A percentile compares a stretch with the other conserved stretches of the same genome.
Conservation (phyloP, 2,888 invertebrate genomes). For the Melanargia galathea region DNA sequence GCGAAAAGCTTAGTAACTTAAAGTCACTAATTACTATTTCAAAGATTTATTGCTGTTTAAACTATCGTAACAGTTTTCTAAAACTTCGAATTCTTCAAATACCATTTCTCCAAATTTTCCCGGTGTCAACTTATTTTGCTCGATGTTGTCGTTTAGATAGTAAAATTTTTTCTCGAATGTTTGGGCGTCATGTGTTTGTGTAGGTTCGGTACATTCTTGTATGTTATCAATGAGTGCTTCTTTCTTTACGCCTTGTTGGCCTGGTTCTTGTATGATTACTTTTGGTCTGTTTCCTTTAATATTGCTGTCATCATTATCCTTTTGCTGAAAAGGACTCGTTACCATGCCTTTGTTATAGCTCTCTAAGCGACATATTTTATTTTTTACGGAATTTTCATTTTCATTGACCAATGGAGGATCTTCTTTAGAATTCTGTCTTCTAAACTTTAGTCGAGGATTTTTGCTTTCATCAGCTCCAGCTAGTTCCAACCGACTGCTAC, state of each 20-base stretch:
- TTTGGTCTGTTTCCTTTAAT: slow-evolving; percentile 42
- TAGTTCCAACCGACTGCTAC: slow-evolving; percentile 90
- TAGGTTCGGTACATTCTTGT: slow-evolving; percentile 43
- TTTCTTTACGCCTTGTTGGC: slow-evolving; percentile 10
- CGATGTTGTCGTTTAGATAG: slow-evolving; percentile 82
- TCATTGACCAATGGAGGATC: slow-evolving; percentile 73
- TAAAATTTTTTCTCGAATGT: slow-evolving; percentile 83
- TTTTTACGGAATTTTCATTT: slow-evolving; percentile 77
- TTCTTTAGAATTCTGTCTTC: slow-evolving; percentile 65
- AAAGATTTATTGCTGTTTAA: slow-evolving; percentile 80
- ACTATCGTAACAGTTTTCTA: slow-evolving; percentile 84
- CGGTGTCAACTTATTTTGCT: slow-evolving; percentile 79
- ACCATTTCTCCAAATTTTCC: slow-evolving; percentile 91
- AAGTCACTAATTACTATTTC: slow-evolving; percentile 59
- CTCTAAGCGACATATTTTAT: slow-evolving; percentile 77
- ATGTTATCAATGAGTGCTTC: slow-evolving; percentile 18
- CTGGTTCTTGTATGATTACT: slow-evolving; percentile 39
- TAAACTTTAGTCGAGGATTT: slow-evolving; percentile 71
- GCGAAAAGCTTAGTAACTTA: slow-evolving; percentile 59
- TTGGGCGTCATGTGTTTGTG: slow-evolving; percentile 55
- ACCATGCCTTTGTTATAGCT: slow-evolving; percentile 76
- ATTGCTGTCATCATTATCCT: slow-evolving; percentile 47
- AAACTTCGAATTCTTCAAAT: slow-evolving; percentile 90
- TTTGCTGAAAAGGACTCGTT: slow-evolving; percentile 72
- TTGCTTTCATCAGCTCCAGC: slow-evolving; percentile 85